These are phyloP conservation scores for Athalia rosae DNA, from an alignment of 2,888 invertebrate species.

Conservation along the genomic window DNA sequence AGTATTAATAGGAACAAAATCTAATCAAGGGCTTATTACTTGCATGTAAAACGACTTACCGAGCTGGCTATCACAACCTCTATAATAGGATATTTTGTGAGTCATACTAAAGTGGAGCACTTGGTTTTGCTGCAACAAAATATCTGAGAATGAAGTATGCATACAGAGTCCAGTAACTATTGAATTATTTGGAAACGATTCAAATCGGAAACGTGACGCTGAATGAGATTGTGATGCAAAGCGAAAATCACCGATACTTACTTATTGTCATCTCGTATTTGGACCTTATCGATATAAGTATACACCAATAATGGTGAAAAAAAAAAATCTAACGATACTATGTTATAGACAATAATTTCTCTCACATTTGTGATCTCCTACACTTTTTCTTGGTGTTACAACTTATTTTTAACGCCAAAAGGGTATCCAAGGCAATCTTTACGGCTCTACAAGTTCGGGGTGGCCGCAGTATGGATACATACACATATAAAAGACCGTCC, in stretches of 20 bases:
- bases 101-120: not conserved
- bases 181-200: constrained; percentile 1
- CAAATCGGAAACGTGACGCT: constrained; percentile 1
- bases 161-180: not conserved
- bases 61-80: constrained; percentile 7
- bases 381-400: constrained; percentile 13
- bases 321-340: constrained; percentile 3
- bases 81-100: constrained; percentile 22
- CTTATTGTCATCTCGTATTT: not conserved
- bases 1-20: not conserved
- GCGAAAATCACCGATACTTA: not conserved
- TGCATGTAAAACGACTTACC: constrained; percentile 14
- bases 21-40: constrained; percentile 17
- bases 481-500: not conserved
- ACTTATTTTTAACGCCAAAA: not conserved
- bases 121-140: not conserved
- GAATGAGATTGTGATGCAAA: not conserved
- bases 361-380: constrained; percentile 23
- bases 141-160: constrained; percentile 7
- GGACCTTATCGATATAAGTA: not conserved
- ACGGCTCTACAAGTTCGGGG: constrained; percentile 13
- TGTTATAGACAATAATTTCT: constrained; percentile 38
- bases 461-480: not conserved
- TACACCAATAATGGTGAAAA: not conserved
- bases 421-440: not conserved